Evolutionary conservation across 92 coral and sea anemone genomes (phyloP), one percentile per base, ranked within the genome.

Genomic region (Isaurus tuberculatus): DNA sequence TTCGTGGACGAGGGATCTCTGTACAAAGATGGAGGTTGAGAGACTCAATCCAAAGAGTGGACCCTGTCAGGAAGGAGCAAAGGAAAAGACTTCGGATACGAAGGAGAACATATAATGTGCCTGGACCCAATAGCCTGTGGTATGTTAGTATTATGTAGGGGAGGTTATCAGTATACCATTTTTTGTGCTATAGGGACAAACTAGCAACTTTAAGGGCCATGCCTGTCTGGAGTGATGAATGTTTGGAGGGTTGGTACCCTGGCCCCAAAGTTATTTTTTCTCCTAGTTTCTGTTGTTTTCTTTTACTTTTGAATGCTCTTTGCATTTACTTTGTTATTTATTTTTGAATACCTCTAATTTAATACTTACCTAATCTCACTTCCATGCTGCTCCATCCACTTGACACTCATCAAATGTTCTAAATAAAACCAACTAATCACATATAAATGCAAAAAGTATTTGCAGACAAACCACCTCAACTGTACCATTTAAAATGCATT

Each of bases 121-220:
- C 88, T 73, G 85, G 80, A 26, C 91, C 91, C 46, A 88, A 88
- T 70, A 58, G 73, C 30, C 64, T 88, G 29, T 83, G 85, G 88
- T 83, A 84, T 66, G 65, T 51, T 25, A 46, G 27, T 5, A 57
- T 22, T 60, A 20, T 60, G 65, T 22, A 49, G 81, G 40, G 65
- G 10, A 20, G 30, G 65, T 20, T 60, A 60, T 60, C 66, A 60
- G 30, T 60, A 20, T 60, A 60, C 30, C 66, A 20, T 60, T 60
- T 49, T 60, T 60, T 60, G 29, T 60, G 66, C 66, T 49, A 49
- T 49, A 49, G 58, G 58, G 58, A 49, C 58, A 49, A 49, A 49
- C 58, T 49, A 49, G 58, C 58, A 49, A 49, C 58, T 49, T 13
- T 49, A 49, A 49, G 58, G 58, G 58, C 58, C 58, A 49, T 49